These are phyloP conservation scores for Brachionus koreanus DNA, from an alignment of 1,140 invertebrate species.

Conservation along the genomic window DNA sequence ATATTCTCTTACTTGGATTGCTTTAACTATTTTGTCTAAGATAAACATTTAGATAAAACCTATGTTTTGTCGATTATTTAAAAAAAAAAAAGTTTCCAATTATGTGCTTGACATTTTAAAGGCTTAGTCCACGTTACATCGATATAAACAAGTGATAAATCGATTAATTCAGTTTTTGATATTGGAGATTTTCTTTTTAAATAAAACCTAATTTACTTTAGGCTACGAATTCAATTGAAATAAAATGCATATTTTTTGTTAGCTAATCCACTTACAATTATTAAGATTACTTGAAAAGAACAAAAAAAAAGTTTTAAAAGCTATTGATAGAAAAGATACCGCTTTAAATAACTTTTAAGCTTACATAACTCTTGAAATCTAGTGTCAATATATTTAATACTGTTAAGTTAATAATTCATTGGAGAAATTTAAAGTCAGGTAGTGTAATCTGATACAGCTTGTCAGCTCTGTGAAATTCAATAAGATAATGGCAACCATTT, in stretches of 20 bases:
- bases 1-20: neutral
- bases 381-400: neutral
- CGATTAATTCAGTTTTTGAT: neutral
- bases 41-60: neutral
- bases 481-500: neutral
- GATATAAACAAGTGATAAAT: neutral
- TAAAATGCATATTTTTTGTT: neutral
- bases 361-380: neutral
- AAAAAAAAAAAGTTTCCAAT: neutral
- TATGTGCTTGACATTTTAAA: neutral
- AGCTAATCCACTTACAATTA: constrained; percentile 10
- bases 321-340: neutral
- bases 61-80: neutral
- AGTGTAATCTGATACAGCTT: neutral
- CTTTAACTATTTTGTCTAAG: neutral
- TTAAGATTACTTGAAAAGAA: neutral
- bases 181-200: neutral
- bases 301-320: neutral
- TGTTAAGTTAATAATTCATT: neutral
- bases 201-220: neutral
- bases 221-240: neutral
- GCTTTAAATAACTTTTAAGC: neutral
- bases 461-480: neutral
- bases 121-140: neutral
- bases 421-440: neutral